Base-by-base conservation (phyloP, 2,888 invertebrate species). In the Caenorhabditis parvicauda region DNA sequence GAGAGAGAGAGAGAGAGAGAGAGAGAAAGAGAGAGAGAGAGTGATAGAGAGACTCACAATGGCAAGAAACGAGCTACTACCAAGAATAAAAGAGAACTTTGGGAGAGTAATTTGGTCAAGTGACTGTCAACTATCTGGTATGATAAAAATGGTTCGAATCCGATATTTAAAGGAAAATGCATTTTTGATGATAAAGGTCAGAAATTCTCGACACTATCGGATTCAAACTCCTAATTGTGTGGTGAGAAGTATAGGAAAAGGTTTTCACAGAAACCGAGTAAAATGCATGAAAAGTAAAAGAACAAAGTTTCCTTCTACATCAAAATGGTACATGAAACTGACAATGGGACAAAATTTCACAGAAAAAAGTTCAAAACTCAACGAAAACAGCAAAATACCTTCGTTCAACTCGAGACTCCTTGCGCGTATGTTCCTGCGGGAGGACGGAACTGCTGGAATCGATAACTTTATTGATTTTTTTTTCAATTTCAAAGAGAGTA, bases 391-490 rank as follows among this genome's bases (percentile, higher is more conserved):
- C 9, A 21, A 28, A 35, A 22, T 28, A 42, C 25, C 29, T 28
- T 46, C n/a, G 22, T 37, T 51, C 49, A 70, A 37, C 65, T 73
- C 21, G 69, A 63, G 5, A 80, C 69, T 25, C 70, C 67, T 43
- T 79, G 75, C 2, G 75, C 63, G 54, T 72, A 80, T 1, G 79
- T 77, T 25, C 78, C 80, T n/a, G 66, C 53, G 6, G 78, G 79
- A 3, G 77, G 77, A 3, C 79, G 71, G 49, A 80, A 71, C 14
- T 64, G 22, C 57, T 58, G 46, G 39, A 57, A 53, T 7, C 29
- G n/a, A 32, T 32, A 32, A 32, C n/a, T n/a, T n/a, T n/a, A n/a
- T n/a, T n/a, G n/a, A n/a, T n/a, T n/a, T n/a, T n/a, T n/a, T n/a
- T n/a, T n/a, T n/a, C 9, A 32, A 32, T 9, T 32, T 32, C 35